Conservation (phyloP, 2,888 invertebrate genomes). For the Aquatica leii region DNA sequence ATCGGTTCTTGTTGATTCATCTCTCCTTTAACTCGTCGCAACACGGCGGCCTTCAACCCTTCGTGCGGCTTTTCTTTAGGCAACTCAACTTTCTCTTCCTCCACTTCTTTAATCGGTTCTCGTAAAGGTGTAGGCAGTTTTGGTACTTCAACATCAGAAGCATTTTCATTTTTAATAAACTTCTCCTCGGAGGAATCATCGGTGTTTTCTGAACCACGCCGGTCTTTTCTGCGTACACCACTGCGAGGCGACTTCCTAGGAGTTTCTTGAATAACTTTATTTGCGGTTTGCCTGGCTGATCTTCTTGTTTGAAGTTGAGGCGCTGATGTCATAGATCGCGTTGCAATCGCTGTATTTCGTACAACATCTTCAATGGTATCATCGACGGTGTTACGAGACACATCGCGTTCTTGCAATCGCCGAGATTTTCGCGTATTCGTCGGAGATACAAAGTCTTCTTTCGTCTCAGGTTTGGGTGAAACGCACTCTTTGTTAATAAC, state of each 20-base stretch:
- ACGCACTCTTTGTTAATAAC: conserved; percentile 48
- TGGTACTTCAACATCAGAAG: neutral
- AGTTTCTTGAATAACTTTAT: conserved; percentile 47
- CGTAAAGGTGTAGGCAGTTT: conserved; percentile 20
- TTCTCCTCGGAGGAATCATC: conserved; percentile 71
- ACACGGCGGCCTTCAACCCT: conserved; percentile 57
- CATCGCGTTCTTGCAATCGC: conserved; percentile 80
- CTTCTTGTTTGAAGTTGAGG: conserved; percentile 63
- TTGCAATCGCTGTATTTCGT: conserved; percentile 67
- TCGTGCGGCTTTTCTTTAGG: conserved; percentile 52
- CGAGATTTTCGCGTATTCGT: conserved; percentile 83
- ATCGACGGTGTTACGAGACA: conserved; percentile 79
- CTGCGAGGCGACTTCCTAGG: conserved; percentile 72
- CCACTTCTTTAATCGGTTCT: conserved; percentile 33
- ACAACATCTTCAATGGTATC: conserved; percentile 91
- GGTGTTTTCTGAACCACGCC: conserved; percentile 72
- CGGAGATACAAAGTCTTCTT: conserved; percentile 71
- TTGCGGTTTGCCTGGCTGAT: conserved; percentile 66
- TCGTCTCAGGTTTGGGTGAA: conserved; percentile 33
- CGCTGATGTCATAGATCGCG: conserved; percentile 56
- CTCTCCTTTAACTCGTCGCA: conserved; percentile 58
- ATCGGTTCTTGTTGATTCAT: conserved; percentile 66
- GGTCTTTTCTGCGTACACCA: conserved; percentile 68
- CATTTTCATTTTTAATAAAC: conserved; percentile 48
- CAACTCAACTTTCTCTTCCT: conserved; percentile 30